Evolutionary conservation across 2,113 vertebrate species (phyloP).

Genomic region (Condylura cristata): DNA sequence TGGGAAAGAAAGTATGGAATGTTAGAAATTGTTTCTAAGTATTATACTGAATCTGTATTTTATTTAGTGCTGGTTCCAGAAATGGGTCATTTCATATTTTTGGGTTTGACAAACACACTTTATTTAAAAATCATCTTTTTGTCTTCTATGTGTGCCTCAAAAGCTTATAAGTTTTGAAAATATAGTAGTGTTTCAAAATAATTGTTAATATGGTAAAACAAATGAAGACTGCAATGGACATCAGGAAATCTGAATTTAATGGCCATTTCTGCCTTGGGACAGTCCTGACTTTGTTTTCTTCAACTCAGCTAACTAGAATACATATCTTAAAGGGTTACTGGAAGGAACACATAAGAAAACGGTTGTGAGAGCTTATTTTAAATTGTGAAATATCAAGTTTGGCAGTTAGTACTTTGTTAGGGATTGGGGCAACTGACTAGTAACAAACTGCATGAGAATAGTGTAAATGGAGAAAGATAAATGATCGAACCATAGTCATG

Average conservation of each 20-base stretch:
- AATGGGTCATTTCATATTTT: neutral
- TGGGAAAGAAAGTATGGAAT: neutral
- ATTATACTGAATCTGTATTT: neutral
- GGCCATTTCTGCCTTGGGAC: neutral
- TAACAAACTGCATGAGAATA: neutral
- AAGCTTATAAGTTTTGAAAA: neutral
- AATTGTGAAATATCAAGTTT: neutral
- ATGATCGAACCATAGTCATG: constrained; percentile 29
- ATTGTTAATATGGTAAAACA: neutral
- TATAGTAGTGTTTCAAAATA: neutral
- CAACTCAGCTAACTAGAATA: neutral
- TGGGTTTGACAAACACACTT: neutral
- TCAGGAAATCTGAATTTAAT: neutral
- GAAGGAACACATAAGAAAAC: neutral
- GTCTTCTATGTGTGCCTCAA: neutral
- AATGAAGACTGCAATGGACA: neutral
- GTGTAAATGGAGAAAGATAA: constrained; percentile 33
- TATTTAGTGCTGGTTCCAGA: neutral
- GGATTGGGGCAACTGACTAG: neutral
- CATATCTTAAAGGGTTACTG: neutral
- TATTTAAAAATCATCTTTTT: neutral
- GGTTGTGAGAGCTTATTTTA: neutral
- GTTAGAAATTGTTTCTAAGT: neutral
- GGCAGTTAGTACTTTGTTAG: neutral
- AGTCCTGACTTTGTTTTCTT: neutral